Percentiles rank a stretch among this genome's conserved stretches.
phyloP scores from a whole-genome alignment of 2,113 vertebrate species.

The Callipepla californica region DNA sequence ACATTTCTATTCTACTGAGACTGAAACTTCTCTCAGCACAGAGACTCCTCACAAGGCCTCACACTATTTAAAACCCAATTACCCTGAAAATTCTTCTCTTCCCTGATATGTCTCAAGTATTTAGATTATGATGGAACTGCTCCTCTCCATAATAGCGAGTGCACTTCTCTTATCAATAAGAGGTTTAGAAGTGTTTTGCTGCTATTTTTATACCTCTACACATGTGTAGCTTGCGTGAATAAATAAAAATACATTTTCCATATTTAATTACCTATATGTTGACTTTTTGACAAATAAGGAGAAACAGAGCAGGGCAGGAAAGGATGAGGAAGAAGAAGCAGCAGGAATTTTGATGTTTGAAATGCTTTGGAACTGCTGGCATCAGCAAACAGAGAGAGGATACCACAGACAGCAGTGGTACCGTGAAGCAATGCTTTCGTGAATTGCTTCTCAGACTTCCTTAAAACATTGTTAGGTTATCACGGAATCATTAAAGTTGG shows the following conservation, averaged over 20 bases:
- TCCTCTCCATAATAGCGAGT: background rate
- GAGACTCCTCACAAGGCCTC: background rate
- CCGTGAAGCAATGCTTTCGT: background rate
- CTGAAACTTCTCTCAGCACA: background rate
- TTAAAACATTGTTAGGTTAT: background rate
- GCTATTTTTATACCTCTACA: background rate
- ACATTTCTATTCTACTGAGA: background rate
- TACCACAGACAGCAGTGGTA: background rate
- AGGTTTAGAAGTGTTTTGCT: background rate
- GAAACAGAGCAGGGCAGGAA: background rate
- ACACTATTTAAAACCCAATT: background rate
- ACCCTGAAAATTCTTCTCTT: conserved; percentile 8
- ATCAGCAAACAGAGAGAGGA: background rate
- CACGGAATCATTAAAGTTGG: too few relatives aligned
- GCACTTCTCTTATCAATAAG: background rate
- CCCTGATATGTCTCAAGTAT: background rate
- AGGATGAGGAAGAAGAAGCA: background rate
- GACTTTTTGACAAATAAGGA: background rate
- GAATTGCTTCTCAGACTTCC: background rate
- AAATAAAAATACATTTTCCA: background rate
- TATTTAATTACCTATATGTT: background rate
- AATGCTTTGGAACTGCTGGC: background rate
- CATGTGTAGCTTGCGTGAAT: background rate
- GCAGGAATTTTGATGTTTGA: background rate
- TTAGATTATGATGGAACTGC: background rate